Conservation (phyloP, 1,140 invertebrate species). For the Araneus ventricosus region DNA sequence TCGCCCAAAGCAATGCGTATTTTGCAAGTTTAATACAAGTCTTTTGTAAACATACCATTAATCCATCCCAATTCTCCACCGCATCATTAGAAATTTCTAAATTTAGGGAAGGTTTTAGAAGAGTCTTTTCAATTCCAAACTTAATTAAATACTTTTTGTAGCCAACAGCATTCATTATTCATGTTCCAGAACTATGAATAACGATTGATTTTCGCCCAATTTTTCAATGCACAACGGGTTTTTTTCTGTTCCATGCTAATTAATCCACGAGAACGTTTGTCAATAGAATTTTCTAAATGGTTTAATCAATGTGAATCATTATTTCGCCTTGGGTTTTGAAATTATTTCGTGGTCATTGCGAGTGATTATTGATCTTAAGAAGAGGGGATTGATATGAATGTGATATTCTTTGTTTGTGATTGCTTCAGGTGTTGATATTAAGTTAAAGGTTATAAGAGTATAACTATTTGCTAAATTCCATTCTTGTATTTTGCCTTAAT, state of each 20-base stretch:
- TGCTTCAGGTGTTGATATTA: too few relatives aligned
- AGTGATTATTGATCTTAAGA: background rate
- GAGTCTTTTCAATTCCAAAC: background rate
- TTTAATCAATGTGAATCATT: background rate
- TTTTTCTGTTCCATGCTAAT: background rate
- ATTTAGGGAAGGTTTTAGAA: background rate
- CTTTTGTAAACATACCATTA: background rate
- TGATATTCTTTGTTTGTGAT: too few relatives aligned
- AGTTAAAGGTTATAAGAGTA: too few relatives aligned
- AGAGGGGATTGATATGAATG: too few relatives aligned
- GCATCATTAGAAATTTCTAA: background rate
- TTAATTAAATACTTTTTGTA: constrained; percentile 7
- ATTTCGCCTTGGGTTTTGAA: background rate
- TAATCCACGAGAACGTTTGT: background rate
- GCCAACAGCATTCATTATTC: background rate
- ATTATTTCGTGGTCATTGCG: background rate
- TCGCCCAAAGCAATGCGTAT: background rate
- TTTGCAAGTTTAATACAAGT: background rate
- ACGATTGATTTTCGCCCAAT: background rate
- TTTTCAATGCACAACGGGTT: background rate
- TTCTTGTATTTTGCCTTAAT: too few relatives aligned
- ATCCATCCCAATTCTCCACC: background rate
- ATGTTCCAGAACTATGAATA: background rate
- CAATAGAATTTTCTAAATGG: background rate
- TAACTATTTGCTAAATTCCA: too few relatives aligned